phyloP scores from a whole-genome alignment of 1,140 invertebrate genomes.

The Pseudoatta argentina region DNA sequence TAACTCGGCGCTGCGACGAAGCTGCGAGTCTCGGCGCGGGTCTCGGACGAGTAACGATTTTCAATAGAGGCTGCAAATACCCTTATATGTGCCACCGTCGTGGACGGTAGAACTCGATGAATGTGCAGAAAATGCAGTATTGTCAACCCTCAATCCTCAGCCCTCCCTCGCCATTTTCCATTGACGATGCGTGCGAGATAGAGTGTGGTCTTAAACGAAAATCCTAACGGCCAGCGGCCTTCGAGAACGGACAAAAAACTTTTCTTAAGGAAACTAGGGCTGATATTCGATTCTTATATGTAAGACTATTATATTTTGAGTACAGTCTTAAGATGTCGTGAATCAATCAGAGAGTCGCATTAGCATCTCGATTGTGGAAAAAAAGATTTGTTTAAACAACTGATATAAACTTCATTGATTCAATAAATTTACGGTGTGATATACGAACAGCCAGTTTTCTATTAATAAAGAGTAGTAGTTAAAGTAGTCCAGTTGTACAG shows the following conservation, averaged over 20 bases:
- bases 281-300: no score
- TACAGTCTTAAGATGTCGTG: no score
- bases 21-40: constrained; percentile 37
- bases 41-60: constrained; percentile 78
- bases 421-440: no score
- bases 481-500: no score
- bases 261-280: constrained; percentile 67
- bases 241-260: constrained; percentile 62
- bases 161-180: not conserved
- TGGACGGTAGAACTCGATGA: constrained; percentile 66
- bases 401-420: no score
- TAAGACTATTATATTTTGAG: no score
- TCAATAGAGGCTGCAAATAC: constrained; percentile 77
- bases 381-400: no score
- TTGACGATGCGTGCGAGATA: constrained; percentile 2
- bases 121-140: constrained; percentile 72
- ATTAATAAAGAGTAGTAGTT: no score
- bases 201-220: not conserved
- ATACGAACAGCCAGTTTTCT: no score
- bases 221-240: not conserved
- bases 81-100: constrained; percentile 63
- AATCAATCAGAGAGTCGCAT: no score
- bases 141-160: constrained; percentile 69
- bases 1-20: constrained; percentile 44
- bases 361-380: no score